Conservation (phyloP, 1,140 invertebrate species). For the Drosophila fuyamai region DNA sequence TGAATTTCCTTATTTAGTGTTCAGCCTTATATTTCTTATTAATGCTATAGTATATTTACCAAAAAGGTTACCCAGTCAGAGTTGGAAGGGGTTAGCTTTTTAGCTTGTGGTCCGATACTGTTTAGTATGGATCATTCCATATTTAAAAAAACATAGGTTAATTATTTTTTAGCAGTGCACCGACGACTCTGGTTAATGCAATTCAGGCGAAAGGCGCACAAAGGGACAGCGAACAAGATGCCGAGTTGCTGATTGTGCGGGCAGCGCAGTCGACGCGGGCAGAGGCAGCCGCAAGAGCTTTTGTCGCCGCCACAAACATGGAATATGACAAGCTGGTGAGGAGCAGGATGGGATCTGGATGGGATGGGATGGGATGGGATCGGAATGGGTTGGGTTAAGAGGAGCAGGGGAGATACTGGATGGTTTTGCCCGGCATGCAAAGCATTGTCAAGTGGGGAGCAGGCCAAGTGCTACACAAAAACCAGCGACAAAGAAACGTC, state of each 20-base stretch:
- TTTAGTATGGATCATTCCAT: too few species aligned
- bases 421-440: slow-evolving; percentile 57
- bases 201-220: slow-evolving; percentile 82
- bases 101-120: too few species aligned
- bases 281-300: slow-evolving; percentile 67
- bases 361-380: slow-evolving; percentile 1
- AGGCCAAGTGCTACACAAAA: slow-evolving; percentile 71
- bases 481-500: slow-evolving; percentile 67
- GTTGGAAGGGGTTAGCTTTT: too few species aligned
- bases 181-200: slow-evolving; percentile 62
- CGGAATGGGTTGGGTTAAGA: not conserved
- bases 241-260: slow-evolving; percentile 80
- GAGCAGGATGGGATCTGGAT: slow-evolving; percentile 12
- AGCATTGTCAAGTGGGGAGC: slow-evolving; percentile 80
- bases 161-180: slow-evolving; percentile 10
- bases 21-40: too few species aligned
- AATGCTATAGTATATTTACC: too few species aligned
- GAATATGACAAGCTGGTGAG: slow-evolving; percentile 73
- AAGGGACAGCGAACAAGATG: slow-evolving; percentile 83
- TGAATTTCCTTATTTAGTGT: too few species aligned
- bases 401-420: slow-evolving; percentile 1
- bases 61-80: too few species aligned
- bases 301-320: slow-evolving; percentile 80
- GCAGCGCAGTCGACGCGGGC: slow-evolving; percentile 43
- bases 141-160: too few species aligned